phyloP scores from a whole-genome alignment of 2,888 invertebrate genomes.

The Phyto melanocephala region DNA sequence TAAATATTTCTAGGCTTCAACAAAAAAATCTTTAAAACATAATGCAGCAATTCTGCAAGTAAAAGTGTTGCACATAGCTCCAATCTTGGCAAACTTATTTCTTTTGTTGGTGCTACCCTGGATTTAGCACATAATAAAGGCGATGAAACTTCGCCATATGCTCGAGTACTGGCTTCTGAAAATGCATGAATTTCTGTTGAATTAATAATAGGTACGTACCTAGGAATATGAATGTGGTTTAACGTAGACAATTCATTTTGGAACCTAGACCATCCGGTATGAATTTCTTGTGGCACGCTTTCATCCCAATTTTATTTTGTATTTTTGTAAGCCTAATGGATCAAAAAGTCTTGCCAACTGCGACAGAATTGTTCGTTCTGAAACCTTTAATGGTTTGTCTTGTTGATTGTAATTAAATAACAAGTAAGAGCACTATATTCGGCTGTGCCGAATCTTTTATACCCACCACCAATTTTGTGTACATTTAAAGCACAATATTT shows the following conservation, averaged over 20 bases:
- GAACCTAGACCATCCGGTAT: not conserved
- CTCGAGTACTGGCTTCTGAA: not conserved
- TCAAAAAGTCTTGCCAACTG: conserved; percentile 22
- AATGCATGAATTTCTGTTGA: conserved; percentile 11
- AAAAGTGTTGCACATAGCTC: conserved; percentile 13
- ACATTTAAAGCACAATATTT: too few species aligned
- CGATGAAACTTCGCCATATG: not conserved
- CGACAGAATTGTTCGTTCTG: conserved; percentile 5
- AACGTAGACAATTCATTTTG: not conserved
- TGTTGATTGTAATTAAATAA: not conserved
- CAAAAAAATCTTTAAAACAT: too few species aligned
- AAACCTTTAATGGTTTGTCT: not conserved
- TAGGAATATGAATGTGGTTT: not conserved
- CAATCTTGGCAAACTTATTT: not conserved
- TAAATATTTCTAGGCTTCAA: too few species aligned
- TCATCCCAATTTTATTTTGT: conserved; percentile 2
- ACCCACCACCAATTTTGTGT: too few species aligned
- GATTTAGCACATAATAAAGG: conserved; percentile 7
- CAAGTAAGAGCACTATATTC: too few species aligned
- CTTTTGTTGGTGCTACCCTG: not conserved
- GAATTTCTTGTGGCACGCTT: not conserved
- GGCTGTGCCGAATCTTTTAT: too few species aligned
- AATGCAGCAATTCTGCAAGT: not conserved
- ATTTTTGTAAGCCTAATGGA: conserved; percentile 1
- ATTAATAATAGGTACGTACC: not conserved